Base-by-base conservation (phyloP, 1,140 invertebrate species). In the Papilio aristodemus region DNA sequence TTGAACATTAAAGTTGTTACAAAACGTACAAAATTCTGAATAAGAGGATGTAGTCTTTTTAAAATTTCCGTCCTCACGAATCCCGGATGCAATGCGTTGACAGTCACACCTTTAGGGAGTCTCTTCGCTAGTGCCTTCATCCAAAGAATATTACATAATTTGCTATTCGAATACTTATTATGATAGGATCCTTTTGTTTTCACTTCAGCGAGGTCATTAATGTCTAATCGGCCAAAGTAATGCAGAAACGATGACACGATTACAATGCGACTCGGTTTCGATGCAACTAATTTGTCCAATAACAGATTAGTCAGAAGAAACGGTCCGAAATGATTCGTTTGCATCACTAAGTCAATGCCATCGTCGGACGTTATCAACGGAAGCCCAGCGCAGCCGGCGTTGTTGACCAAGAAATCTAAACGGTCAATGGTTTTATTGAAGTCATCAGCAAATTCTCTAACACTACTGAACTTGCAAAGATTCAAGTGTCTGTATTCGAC, bases 401-500 rank as follows among this genome's bases (percentile, higher is more conserved):
- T 97, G 73, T 96, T 95, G 9, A 96, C 93, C 1, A 97, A 84
- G 69, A 95, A 86, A 74, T 95, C 92, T 38, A 95, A 92, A 63
- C 92, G 83, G 25, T 91, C 41, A 75, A 93, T 92, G 0, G 79
- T 91, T 7, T 90, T 77, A 27, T 83, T 84, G 60, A 88, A 82
- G 27, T 86, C 71, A 17, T 75, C 68, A 36, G 81, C 80, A 25
- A 89, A 89, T 50, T 78, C 68, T 58, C 74, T 69, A 3, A 91
- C 68, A 32, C 74, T 86, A 9, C 68, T 76, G n/a, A 87, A 81
- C 39, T 77, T 79, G 1, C 77, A 69, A 5, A 91, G 69, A 71
- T 91, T 81, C 7, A 92, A 46, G 50, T 81, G 69, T 78, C 73
- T 80, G 37, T 76, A 75, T 38, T 79, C 71, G 0, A 89, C 77